Base-by-base conservation (phyloP, 2,888 invertebrate species). In the Drosophila anomelani region DNA sequence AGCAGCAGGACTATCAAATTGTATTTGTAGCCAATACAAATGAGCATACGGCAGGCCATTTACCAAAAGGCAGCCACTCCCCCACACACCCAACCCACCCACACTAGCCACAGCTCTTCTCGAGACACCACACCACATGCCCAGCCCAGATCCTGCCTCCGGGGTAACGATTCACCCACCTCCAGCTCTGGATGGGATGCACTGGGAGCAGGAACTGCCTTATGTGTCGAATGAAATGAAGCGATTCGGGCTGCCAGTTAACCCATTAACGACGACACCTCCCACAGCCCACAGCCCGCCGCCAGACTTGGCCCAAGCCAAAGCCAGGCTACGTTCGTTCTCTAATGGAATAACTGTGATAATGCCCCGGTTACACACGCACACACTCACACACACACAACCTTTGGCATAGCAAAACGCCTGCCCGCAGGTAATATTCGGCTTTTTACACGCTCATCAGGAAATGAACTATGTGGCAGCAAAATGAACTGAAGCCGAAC, bases 1-100 rank as follows among this genome's bases (percentile, higher is more conserved):
- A 59, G 43, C 70, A 47, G 53, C 62, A 63, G 60, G 75, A 77
- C 77, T 77, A 86, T 86, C 86, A 84, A 86, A 86, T 86, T 88
- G 85, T 86, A 84, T 88, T 88, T 86, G 88, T 82, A 80, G 80
- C 80, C 85, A 84, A 86, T 86, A 85, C 88, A 85, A 85, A 88
- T 85, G 88, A 88, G 86, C 88, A 85, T 85, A 85, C 82, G 87
- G 76, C 86, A 81, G 81, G 77, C 86, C 81, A 88, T 85, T 85
- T 88, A 81, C 81, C 82, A 86, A 83, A 81, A 69, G 77, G 73
- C 86, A 83, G 83, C 17, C 53, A 29, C 73, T 43, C 49, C 49
- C 61, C 34, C 15, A 10, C 39, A 61, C 71, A 57, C 4, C 23
- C 23, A 23, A 3, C 62, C 26, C 49, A 71, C 47, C 71, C 26